phyloP scores from a whole-genome alignment of 2,113 vertebrate genomes.

The Trogon surrucura region DNA sequence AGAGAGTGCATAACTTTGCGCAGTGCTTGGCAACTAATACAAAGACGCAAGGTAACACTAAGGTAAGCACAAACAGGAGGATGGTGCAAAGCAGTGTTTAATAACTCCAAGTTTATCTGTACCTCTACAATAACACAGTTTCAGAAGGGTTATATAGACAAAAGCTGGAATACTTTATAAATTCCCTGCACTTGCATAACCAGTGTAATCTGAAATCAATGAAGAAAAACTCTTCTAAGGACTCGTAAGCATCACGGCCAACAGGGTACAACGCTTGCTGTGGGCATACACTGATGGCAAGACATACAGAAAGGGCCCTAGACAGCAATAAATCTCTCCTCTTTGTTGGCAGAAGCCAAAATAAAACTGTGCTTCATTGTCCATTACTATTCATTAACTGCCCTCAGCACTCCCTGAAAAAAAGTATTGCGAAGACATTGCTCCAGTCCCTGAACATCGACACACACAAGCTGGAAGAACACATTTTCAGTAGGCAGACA shows the following conservation, averaged over 20 bases:
- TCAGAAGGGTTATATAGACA: neutral
- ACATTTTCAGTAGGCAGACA: neutral
- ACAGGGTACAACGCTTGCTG: neutral
- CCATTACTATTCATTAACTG: neutral
- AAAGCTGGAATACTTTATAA: neutral
- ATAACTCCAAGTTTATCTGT: neutral
- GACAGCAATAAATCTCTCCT: neutral
- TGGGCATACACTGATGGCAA: neutral
- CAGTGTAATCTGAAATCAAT: neutral
- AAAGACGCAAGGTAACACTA: neutral
- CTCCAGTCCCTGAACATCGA: neutral
- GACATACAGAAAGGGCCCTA: neutral
- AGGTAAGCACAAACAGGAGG: neutral
- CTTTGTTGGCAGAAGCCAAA: neutral
- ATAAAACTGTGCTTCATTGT: neutral
- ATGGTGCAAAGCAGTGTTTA: rapidly evolving
- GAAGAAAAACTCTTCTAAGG: neutral
- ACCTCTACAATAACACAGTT: neutral
- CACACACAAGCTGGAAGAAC: neutral
- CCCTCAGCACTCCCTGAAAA: neutral
- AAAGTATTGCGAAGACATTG: neutral
- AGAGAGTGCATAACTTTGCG: neutral
- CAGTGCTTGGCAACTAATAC: neutral
- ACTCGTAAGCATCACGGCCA: neutral
- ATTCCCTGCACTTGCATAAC: neutral